Conservation (phyloP, 1,140 invertebrate species). For the Drosophila yakuba region DNA sequence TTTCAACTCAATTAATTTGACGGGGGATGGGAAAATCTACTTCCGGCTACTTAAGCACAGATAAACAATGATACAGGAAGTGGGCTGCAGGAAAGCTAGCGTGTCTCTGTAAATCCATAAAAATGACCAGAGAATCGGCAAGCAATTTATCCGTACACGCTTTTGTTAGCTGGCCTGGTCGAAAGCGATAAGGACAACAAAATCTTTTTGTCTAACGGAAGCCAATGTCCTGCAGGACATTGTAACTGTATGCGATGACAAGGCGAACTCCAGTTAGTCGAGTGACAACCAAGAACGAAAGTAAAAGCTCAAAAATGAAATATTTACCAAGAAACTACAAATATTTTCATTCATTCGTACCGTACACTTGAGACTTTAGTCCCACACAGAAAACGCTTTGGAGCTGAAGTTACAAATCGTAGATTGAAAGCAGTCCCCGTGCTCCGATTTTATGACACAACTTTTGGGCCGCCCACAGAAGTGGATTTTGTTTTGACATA, state of each 20-base stretch:
- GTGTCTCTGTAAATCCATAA: conserved; percentile 72
- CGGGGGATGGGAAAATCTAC: conserved; percentile 33
- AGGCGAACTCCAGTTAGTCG: conserved; percentile 4
- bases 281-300: conserved; percentile 40
- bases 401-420: neutral
- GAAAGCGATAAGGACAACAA: conserved; percentile 26
- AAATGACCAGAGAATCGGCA: conserved; percentile 67
- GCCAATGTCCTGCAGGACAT: conserved; percentile 34
- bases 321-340: conserved; percentile 22
- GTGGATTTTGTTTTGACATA: conserved; percentile 15
- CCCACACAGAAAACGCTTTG: conserved; percentile 14
- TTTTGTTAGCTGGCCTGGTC: conserved; percentile 17
- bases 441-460: conserved; percentile 10
- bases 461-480: conserved; percentile 22
- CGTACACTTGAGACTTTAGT: neutral
- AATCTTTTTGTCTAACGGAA: conserved; percentile 20
- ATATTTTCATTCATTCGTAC: conserved; percentile 14
- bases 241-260: conserved; percentile 23
- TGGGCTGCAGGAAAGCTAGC: conserved; percentile 13
- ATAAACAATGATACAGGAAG: conserved; percentile 36
- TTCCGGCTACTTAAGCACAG: conserved; percentile 76
- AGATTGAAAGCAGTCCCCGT: conserved; percentile 9
- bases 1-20: conserved; percentile 80
- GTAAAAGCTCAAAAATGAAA: conserved; percentile 15
- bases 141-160: conserved; percentile 50